A percentile compares a stretch with the other conserved stretches of the same genome.
These are phyloP conservation scores for Chromis chromis DNA, from an alignment of 2,797 vertebrate genomes.

Conservation along the genomic window DNA sequence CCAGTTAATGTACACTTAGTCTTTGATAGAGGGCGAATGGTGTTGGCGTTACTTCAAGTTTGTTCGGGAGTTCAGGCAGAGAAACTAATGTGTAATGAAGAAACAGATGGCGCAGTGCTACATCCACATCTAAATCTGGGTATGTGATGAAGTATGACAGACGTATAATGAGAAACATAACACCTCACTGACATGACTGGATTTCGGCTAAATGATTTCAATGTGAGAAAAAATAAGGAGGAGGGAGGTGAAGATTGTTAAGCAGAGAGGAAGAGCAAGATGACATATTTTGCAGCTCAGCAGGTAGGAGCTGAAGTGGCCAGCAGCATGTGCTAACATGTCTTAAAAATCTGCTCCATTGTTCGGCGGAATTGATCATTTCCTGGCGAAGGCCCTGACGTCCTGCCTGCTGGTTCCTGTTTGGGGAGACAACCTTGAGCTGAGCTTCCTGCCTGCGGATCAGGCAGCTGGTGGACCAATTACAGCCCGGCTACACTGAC, in stretches of 20 bases:
- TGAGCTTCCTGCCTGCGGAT: slow-evolving; percentile 74
- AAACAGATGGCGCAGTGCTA: slow-evolving; percentile 75
- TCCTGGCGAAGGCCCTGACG: slow-evolving; percentile 69
- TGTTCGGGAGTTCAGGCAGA: slow-evolving; percentile 52
- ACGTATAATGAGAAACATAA: slow-evolving; percentile 75
- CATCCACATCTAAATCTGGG: slow-evolving; percentile 71
- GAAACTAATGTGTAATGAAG: slow-evolving; percentile 56
- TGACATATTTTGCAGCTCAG: slow-evolving; percentile 49
- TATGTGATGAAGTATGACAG: slow-evolving; percentile 71
- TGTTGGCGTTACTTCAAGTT: slow-evolving; percentile 44
- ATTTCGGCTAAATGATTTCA: slow-evolving; percentile 66
- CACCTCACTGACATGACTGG: slow-evolving; percentile 69
- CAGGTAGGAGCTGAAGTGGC: slow-evolving; percentile 43
- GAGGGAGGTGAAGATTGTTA: neutral
- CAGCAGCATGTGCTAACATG: slow-evolving; percentile 59
- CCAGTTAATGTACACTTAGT: slow-evolving; percentile 8
- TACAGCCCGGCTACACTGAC: slow-evolving; percentile 52
- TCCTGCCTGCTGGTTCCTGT: slow-evolving; percentile 86
- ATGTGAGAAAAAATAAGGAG: slow-evolving; percentile 55
- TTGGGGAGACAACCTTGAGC: slow-evolving; percentile 78
- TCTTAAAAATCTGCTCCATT: slow-evolving; percentile 67
- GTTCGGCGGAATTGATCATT: slow-evolving; percentile 75
- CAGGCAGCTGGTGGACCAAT: slow-evolving; percentile 69
- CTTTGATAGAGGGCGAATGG: slow-evolving; percentile 24
- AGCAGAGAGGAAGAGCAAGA: slow-evolving; percentile 34